A percentile compares a stretch with the other conserved stretches of the same genome.
Evolutionary conservation across 2,113 vertebrate species (phyloP).

Genomic region (Apteryx mantelli): DNA sequence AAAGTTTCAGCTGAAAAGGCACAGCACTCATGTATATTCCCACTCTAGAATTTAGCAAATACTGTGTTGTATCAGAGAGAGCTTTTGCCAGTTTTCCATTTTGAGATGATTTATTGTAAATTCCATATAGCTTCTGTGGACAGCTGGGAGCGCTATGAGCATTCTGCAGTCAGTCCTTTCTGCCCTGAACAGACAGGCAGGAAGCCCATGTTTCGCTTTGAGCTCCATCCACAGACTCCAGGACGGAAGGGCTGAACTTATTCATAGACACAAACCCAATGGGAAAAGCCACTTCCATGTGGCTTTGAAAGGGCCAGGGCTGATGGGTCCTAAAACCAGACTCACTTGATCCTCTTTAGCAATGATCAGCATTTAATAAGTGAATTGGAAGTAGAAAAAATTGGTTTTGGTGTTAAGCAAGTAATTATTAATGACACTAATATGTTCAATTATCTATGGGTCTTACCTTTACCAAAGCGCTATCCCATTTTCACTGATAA

Average conservation of each 20-base stretch:
- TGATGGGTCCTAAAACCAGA: background rate
- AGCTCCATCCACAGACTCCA: background rate
- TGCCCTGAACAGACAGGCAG: background rate
- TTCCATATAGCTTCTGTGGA: background rate
- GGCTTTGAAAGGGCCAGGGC: background rate
- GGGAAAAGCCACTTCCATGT: background rate
- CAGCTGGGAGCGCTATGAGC: background rate
- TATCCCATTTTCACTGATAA: constrained; percentile 29
- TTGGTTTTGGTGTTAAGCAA: background rate
- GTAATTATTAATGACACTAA: background rate
- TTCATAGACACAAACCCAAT: fast-evolving
- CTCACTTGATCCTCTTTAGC: constrained; percentile 17
- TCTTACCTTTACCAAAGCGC: constrained; percentile 6
- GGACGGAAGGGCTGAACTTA: background rate
- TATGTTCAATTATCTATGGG: constrained; percentile 28
- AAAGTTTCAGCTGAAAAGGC: background rate
- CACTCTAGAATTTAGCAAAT: background rate
- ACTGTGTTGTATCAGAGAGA: background rate
- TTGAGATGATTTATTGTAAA: background rate
- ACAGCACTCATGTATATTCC: background rate
- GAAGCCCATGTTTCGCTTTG: background rate
- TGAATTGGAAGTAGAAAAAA: constrained; percentile 19
- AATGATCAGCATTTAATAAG: background rate
- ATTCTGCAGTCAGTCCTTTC: background rate
- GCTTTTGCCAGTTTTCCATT: background rate